Percentiles rank a stretch among this genome's conserved stretches.
phyloP scores from a whole-genome alignment of 2,797 vertebrate species.

The Chaetodon trifasciatus region DNA sequence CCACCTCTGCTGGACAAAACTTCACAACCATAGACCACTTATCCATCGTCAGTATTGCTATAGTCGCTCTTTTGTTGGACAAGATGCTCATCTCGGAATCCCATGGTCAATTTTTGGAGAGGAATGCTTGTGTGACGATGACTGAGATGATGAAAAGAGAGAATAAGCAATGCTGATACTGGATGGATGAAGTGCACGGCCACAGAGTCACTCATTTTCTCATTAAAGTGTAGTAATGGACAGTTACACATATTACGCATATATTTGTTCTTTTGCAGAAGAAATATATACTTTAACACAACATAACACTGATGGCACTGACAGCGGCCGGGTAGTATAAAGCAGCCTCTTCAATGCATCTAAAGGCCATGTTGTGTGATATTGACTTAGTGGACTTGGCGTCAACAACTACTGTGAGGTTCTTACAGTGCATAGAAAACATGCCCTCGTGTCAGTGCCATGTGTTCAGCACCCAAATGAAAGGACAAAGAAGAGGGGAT shows the following conservation, averaged over 20 bases:
- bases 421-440: conserved; percentile 5
- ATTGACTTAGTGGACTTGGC: not conserved
- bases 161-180: conserved; percentile 59
- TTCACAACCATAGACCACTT: conserved; percentile 50
- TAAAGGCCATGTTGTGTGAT: not conserved
- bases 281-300: conserved; percentile 68
- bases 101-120: not conserved
- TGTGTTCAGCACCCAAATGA: conserved; percentile 44
- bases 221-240: conserved; percentile 2
- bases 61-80: conserved; percentile 21
- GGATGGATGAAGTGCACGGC: conserved; percentile 51
- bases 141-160: conserved; percentile 58
- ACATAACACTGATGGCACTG: conserved; percentile 55
- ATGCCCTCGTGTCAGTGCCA: conserved; percentile 51
- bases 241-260: conserved; percentile 45
- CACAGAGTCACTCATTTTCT: conserved; percentile 40
- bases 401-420: not conserved
- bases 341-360: conserved; percentile 10
- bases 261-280: conserved; percentile 61
- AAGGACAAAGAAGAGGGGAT: conserved; percentile 10
- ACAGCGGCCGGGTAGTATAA: conserved; percentile 12
- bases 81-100: not conserved
- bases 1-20: conserved; percentile 82
- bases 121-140: conserved; percentile 39
- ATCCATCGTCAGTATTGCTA: conserved; percentile 61